Conservation (phyloP, 2,888 invertebrate genomes). For the Pollenia griseotomentosa region DNA sequence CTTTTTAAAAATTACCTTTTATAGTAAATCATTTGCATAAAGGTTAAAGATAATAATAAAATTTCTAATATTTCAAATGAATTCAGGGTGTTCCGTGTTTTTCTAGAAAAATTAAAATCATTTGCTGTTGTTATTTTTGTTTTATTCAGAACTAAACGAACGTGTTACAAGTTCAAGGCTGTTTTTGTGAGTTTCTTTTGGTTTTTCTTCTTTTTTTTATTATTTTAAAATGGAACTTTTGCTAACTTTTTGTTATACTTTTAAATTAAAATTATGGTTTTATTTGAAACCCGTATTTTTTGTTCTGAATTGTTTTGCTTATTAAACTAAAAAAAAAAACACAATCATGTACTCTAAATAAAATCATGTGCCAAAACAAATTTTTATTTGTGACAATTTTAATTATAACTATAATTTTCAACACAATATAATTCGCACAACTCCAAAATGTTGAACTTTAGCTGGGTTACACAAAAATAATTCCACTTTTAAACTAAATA, state of each 20-base stretch:
- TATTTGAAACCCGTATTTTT: conserved; percentile 26
- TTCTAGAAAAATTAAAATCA: neutral
- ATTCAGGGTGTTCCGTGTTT: neutral
- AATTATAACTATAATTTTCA: conserved; percentile 49
- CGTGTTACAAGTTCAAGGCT: conserved; percentile 39
- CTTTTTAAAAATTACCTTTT: neutral
- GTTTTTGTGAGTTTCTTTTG: neutral
- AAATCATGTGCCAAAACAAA: conserved; percentile 57
- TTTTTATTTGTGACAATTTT: conserved; percentile 54
- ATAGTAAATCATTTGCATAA: neutral
- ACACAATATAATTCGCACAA: conserved; percentile 16
- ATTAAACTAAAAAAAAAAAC: conserved; percentile 3
- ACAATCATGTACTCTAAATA: conserved; percentile 41
- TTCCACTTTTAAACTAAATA: conserved; percentile 12
- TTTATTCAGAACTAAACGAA: neutral
- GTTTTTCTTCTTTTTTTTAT: no score
- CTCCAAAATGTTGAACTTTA: conserved; percentile 14
- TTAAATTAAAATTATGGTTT: conserved; percentile 8
- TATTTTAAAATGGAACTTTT: conserved; percentile 15
- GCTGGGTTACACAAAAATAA: neutral
- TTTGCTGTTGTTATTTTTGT: neutral
- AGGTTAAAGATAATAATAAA: neutral
- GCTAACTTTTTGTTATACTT: neutral
- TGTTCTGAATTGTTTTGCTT: neutral
- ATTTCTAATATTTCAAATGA: neutral